These are phyloP conservation scores for Tiliqua scincoides DNA, from an alignment of 2,113 vertebrate genomes.

Conservation along the genomic window DNA sequence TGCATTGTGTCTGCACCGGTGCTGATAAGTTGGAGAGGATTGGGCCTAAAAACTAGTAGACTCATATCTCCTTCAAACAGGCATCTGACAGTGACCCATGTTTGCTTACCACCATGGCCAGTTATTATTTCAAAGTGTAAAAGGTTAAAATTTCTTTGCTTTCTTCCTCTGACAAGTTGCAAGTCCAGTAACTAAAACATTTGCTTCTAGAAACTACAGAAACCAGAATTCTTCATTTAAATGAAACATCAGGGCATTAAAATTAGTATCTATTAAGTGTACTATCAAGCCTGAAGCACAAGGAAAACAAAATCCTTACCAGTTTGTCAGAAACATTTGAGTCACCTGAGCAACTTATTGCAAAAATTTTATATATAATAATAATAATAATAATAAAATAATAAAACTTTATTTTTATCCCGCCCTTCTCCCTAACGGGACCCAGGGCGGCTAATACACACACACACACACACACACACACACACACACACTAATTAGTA, in stretches of 20 bases:
- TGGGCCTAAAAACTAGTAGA: too few relatives aligned
- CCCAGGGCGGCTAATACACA: too few relatives aligned
- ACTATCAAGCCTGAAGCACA: neutral
- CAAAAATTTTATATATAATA: neutral
- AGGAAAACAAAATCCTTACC: neutral
- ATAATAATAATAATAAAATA: too few relatives aligned
- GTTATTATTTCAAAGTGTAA: neutral
- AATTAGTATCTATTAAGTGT: neutral
- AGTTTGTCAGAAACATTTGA: neutral
- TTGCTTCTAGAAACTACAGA: neutral
- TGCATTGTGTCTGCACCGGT: too few relatives aligned
- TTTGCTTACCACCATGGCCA: neutral
- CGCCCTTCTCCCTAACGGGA: too few relatives aligned
- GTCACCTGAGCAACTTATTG: neutral
- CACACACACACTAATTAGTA: neutral
- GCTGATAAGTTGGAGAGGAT: too few relatives aligned
- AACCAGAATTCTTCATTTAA: neutral
- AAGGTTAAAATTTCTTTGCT: neutral
- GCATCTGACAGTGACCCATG: neutral
- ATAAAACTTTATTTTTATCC: too few relatives aligned
- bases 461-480: too few relatives aligned
- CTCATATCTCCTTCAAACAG: too few relatives aligned
- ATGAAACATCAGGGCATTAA: neutral
- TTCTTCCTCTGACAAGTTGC: accelerated
- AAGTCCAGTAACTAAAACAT: conserved; percentile 6